Percentiles rank a stretch among this genome's conserved stretches.
Conservation (phyloP, 2,888 invertebrate genomes). For the Thereva nobilitata region DNA sequence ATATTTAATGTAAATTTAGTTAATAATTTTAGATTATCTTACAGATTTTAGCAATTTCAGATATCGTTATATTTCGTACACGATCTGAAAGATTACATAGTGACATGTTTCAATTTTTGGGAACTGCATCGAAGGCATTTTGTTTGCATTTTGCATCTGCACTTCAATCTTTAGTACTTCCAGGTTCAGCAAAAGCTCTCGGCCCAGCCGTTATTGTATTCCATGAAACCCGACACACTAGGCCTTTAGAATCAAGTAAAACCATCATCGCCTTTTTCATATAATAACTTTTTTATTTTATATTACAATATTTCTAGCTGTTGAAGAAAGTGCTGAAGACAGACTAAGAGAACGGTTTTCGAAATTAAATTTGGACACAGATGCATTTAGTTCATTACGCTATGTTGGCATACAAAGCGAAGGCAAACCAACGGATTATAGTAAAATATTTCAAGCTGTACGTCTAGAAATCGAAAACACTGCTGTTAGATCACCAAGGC, state of each 20-base stretch:
- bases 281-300: neutral
- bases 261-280: slow-evolving; percentile 36
- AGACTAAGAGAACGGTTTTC: slow-evolving; percentile 66
- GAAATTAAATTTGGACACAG: slow-evolving; percentile 66
- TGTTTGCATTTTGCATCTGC: slow-evolving; percentile 71
- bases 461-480: slow-evolving; percentile 69
- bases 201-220: slow-evolving; percentile 79
- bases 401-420: slow-evolving; percentile 68
- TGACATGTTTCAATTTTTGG: slow-evolving; percentile 77
- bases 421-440: slow-evolving; percentile 64
- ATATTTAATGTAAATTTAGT: neutral
- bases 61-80: slow-evolving; percentile 77
- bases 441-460: slow-evolving; percentile 63
- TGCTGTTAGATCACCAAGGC: slow-evolving; percentile 70
- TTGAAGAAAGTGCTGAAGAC: slow-evolving; percentile 66
- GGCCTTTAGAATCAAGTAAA: slow-evolving; percentile 64
- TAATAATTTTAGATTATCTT: slow-evolving; percentile 34
- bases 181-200: slow-evolving; percentile 59
- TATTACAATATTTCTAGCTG: slow-evolving; percentile 53
- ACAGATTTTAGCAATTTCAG: slow-evolving; percentile 78
- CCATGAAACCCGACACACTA: slow-evolving; percentile 77
- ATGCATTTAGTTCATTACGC: slow-evolving; percentile 73
- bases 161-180: slow-evolving; percentile 50
- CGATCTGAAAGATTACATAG: slow-evolving; percentile 73
- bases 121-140: slow-evolving; percentile 75